Percentiles rank a stretch among this genome's conserved stretches.
phyloP scores from a whole-genome alignment of 2,888 invertebrate species.

The Hartigia nigra region DNA sequence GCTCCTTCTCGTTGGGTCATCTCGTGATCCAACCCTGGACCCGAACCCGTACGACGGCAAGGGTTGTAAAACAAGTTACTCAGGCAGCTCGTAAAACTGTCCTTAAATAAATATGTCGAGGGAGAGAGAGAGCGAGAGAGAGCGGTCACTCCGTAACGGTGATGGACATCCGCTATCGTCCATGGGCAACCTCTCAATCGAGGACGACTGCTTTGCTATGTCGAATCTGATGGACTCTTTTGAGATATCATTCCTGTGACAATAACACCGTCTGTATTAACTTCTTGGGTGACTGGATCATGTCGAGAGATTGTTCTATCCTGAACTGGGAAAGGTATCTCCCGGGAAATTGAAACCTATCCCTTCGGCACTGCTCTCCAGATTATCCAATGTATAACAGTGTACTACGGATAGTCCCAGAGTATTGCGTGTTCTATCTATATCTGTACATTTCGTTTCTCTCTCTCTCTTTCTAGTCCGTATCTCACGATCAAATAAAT shows the following conservation, averaged over 20 bases:
- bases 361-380: background rate
- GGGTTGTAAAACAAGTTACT: slow-evolving; percentile 21
- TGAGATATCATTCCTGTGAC: background rate
- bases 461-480: too few species aligned
- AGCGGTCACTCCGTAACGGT: slow-evolving; percentile 11
- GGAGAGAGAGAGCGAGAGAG: slow-evolving; percentile 14
- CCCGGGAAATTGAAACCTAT: background rate
- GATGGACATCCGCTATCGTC: background rate
- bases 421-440: background rate
- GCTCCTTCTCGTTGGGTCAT: background rate
- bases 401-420: background rate
- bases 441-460: background rate
- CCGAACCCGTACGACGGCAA: slow-evolving; percentile 24
- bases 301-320: background rate
- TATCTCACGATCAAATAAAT: too few species aligned
- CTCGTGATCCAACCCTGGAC: background rate
- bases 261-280: background rate
- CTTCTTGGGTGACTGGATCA: background rate
- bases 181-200: background rate
- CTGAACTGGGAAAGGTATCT: background rate
- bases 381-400: background rate
- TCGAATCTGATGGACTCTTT: background rate
- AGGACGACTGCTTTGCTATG: background rate
- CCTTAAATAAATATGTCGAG: slow-evolving; percentile 23
- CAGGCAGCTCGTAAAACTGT: slow-evolving; percentile 22